A percentile compares a stretch with the other conserved stretches of the same genome.
Evolutionary conservation across 2,797 vertebrate genomes (phyloP).

Genomic region (Strix occidentalis): DNA sequence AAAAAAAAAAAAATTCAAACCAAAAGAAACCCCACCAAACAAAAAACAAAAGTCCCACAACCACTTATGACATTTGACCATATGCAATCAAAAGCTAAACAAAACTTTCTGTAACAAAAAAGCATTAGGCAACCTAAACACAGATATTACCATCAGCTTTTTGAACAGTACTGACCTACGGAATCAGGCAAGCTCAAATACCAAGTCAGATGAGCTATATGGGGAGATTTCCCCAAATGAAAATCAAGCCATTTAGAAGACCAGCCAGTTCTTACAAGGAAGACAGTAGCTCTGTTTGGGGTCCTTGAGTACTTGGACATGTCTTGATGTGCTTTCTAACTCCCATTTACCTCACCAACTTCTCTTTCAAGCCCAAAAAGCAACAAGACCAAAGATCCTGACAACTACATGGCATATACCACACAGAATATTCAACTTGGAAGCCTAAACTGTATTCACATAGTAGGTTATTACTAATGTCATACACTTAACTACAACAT

Average conservation of each 20-base stretch:
- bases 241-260: background rate
- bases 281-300: background rate
- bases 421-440: background rate
- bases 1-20: background rate
- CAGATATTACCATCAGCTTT: background rate
- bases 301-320: background rate
- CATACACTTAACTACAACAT: background rate
- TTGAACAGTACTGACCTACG: background rate
- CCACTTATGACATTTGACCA: background rate
- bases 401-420: background rate
- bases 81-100: background rate
- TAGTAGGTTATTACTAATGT: fast-evolving
- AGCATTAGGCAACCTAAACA: background rate
- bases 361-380: background rate
- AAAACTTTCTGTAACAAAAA: background rate
- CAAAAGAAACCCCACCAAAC: background rate
- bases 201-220: background rate
- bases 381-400: background rate
- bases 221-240: background rate
- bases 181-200: background rate
- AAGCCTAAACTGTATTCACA: background rate
- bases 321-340: background rate
- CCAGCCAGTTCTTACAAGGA: background rate
- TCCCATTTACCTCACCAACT: background rate
- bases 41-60: background rate